Base-by-base conservation (phyloP, 2,113 vertebrate species). In the Delphinapterus leucas region DNA sequence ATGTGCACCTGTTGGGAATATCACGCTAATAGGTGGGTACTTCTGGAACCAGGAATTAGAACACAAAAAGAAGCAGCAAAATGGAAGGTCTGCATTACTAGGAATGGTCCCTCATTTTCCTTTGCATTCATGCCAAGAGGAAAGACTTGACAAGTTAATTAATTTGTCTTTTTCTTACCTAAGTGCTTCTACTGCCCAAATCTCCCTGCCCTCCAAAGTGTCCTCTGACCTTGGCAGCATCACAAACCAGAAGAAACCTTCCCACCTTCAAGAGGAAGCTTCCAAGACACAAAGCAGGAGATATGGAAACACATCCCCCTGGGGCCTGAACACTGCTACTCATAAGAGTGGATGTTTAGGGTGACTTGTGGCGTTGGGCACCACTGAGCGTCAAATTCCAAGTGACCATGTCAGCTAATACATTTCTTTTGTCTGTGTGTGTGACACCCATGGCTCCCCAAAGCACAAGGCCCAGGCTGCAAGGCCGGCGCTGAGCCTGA, bases 141-240 rank as follows among this genome's bases (percentile, higher is more conserved):
- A 73, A 76, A 96, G 81, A 60, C 26, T 79, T 70, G 85, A 87
- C 79, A 93, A 80, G 70, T 83, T 91, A 65, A 89, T 92, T 95
- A 38, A 93, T 90, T 90, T 89, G 74, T 79, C 53, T 80, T 81
- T 93, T 89, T 85, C 90, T 81, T 93, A 88, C 44, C 95, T 80
- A 77, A 33, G 33, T 60, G 25, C 80, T 95, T 76, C 65, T 74
- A 36, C 47, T 26, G 15, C 58, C 61, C 65, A 73, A 6, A 15
- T 47, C 47, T 15, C 21, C 17, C 47, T 6, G 2, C 47, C 14
- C 26, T 65, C 25, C 26, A 65, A 36, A 86, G 36, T 84, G 55
- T 84, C 68, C 74, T 79, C 85, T 92, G 74, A 60, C 53, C 20
- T 26, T 10, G 33, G 33, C 65, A n/a, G 33, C 41, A 5, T 80